Base-by-base conservation (phyloP, 2,797 vertebrate genomes). In the Esox masquinongy region DNA sequence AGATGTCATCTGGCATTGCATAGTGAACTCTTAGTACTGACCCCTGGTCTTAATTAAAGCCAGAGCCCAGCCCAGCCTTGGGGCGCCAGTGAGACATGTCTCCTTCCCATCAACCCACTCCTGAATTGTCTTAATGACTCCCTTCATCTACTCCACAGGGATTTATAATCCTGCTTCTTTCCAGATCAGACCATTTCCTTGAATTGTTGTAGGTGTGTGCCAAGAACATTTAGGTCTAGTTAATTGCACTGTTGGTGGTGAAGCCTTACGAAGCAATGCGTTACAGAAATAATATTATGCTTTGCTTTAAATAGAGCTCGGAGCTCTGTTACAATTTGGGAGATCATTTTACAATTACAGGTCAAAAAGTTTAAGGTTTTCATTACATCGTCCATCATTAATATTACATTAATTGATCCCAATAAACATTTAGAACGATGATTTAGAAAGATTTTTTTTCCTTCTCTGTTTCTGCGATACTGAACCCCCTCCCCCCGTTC, bases 31-130 rank as follows among this genome's bases (percentile, higher is more conserved):
- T 16, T 31, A 15, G 26, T 51, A 16, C 26, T 68, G 66, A 34
- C 34, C 19, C 19, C 67, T 61, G 43, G 47, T 8, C 29, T 73
- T 26, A 77, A n/a, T 29, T 59, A 5, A 39, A 77, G 66, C 43
- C 16, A 66, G 49, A 19, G 22, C 51, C 11, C 17, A 22, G 61
- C 34, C 72, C 39, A 11, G 63, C 70, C 75, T 29, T 12, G 43
- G 63, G 72, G 67, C 5, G 22, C 11, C 56, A 61, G 22, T 17
- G 11, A 5, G 56, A 24, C 19, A 56, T 12, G 56, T 61, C 56
- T 61, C 16, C 43, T 67, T 77, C 70, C 70, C 53, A 59, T 69
- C 68, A 83, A 76, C 49, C 70, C 5, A 43, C 34, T 63, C 0
- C 70, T 73, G 12, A 50, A 75, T 68, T 59, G n/a, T 49, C 8